phyloP scores from a whole-genome alignment of 1,140 invertebrate species.

The Diploscapter pachys region DNA sequence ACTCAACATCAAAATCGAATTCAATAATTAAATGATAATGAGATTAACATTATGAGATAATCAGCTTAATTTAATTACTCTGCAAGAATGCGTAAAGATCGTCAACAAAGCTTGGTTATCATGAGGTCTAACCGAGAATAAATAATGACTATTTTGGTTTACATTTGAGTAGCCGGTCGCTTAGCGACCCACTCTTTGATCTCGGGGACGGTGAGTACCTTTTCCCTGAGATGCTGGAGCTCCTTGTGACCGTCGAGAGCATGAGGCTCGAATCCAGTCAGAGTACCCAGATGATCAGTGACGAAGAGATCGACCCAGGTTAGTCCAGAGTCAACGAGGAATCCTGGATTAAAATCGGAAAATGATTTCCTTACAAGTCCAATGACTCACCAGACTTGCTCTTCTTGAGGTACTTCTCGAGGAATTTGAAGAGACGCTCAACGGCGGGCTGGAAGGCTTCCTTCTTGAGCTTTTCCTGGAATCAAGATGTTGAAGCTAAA shows the following conservation, averaged over 20 bases:
- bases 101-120: too few relatives aligned
- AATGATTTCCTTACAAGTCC: not conserved
- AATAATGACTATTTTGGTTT: not conserved
- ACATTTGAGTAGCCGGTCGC: conserved; percentile 21
- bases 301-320: conserved; percentile 21
- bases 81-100: too few relatives aligned
- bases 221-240: not conserved
- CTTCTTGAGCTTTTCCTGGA: conserved; percentile 16
- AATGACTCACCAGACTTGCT: not conserved
- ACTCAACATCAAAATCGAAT: too few relatives aligned
- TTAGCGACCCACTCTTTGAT: conserved; percentile 22
- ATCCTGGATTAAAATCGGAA: not conserved
- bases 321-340: conserved; percentile 19
- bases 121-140: too few relatives aligned
- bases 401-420: not conserved
- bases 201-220: conserved; percentile 11
- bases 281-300: conserved; percentile 8
- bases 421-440: conserved; percentile 13
- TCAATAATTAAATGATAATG: too few relatives aligned
- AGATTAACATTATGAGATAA: too few relatives aligned
- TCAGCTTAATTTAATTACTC: too few relatives aligned
- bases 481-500: not conserved
- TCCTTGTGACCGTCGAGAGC: conserved; percentile 5
- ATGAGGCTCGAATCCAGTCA: conserved; percentile 6
- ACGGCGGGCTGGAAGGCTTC: conserved; percentile 9